Evolutionary conservation across 2,113 vertebrate genomes (phyloP).

Genomic region (Nycticryphes semicollaris): DNA sequence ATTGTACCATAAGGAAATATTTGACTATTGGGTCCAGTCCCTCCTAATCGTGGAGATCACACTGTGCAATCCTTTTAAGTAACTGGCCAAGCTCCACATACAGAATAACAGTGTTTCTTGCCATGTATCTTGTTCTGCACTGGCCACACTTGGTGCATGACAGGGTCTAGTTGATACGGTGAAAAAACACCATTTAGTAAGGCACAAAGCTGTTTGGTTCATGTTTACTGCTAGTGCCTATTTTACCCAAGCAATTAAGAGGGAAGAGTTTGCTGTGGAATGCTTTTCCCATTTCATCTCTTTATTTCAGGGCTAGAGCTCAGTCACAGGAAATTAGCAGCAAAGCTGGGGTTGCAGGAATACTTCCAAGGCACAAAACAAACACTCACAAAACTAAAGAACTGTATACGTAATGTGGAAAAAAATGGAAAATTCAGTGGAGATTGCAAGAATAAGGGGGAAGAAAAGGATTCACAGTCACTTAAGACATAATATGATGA

Average conservation of each 20-base stretch:
- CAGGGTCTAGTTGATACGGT: not conserved
- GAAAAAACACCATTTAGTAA: not conserved
- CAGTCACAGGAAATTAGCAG: not conserved
- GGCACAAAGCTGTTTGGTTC: not conserved
- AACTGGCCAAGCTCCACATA: not conserved
- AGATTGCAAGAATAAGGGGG: not conserved
- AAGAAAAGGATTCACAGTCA: not conserved
- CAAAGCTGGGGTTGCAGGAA: not conserved
- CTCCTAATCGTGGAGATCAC: not conserved
- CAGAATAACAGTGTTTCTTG: not conserved
- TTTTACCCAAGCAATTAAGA: not conserved
- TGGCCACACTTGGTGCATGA: not conserved
- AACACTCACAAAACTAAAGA: not conserved
- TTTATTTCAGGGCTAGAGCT: not conserved
- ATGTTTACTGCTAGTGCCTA: not conserved
- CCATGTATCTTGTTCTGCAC: not conserved
- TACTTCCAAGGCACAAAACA: not conserved
- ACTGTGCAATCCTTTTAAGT: constrained; percentile 45
- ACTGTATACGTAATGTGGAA: not conserved
- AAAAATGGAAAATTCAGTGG: not conserved
- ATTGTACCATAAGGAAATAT: not conserved
- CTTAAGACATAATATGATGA: not conserved
- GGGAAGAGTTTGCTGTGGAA: not conserved
- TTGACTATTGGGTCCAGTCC: not conserved
- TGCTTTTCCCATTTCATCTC: not conserved